A percentile compares a stretch with the other conserved stretches of the same genome.
Conservation (phyloP, 2,888 invertebrate genomes). For the Allolobophora icterica region DNA sequence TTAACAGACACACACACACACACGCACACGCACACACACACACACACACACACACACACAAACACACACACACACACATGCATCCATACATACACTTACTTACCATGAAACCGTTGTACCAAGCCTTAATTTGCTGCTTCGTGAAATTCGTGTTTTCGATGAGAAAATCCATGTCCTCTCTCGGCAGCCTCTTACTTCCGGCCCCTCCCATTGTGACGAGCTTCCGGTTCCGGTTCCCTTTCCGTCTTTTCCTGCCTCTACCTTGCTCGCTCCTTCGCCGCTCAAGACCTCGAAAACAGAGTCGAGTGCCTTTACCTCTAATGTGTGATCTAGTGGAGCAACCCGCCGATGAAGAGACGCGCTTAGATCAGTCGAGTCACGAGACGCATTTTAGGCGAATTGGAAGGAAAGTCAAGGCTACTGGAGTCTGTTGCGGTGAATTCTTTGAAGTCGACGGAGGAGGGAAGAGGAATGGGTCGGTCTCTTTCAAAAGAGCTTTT, state of each 20-base stretch:
- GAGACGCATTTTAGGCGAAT: background rate
- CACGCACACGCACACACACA: background rate
- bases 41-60: background rate
- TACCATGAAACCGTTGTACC: slow-evolving; percentile 99
- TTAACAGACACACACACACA: background rate
- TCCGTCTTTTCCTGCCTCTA: no score
- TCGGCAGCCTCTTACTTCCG: slow-evolving; percentile 73
- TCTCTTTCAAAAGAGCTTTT: no score
- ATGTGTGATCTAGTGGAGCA: background rate
- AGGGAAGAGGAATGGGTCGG: no score
- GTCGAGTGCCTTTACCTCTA: background rate
- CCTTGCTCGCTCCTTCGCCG: background rate
- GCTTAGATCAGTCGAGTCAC: background rate
- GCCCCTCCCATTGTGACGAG: slow-evolving; percentile 56
- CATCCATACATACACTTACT: slow-evolving; percentile 59
- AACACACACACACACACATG: no score
- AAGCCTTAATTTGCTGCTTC: slow-evolving; percentile 97
- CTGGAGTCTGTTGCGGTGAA: background rate
- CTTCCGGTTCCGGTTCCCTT: background rate
- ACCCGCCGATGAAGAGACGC: background rate
- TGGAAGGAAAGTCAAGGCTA: background rate
- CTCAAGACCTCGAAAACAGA: background rate
- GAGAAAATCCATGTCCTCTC: slow-evolving; percentile 98
- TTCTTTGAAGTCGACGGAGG: background rate
- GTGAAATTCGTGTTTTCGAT: slow-evolving; percentile 97